These are phyloP conservation scores for Ecdyonurus torrentis DNA, from an alignment of 2,888 invertebrate species.

Conservation along the genomic window DNA sequence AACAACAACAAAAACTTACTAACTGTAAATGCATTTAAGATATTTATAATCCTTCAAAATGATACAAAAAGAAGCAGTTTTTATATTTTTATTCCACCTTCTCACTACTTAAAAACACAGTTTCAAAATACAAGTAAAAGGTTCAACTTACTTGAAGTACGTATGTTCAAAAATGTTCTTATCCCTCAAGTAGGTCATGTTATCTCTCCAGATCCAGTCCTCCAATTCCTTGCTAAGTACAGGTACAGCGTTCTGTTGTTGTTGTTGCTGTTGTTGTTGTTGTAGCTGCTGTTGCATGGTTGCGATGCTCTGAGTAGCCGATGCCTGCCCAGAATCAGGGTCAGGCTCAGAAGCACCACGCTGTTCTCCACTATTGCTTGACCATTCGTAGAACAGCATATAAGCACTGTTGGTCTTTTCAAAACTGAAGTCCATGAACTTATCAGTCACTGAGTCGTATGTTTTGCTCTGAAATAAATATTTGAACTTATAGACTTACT, in stretches of 20 bases:
- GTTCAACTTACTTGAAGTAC: conserved; percentile 81
- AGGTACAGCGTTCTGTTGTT: conserved; percentile 24
- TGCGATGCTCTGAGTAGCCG: not conserved
- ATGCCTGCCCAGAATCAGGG: conserved; percentile 23
- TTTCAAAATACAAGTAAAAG: no score
- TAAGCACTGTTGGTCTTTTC: conserved; percentile 96
- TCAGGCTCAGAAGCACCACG: conserved; percentile 16
- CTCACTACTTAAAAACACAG: no score
- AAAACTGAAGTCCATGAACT: conserved; percentile 94
- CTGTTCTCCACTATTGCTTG: conserved; percentile 25
- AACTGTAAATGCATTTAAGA: not conserved
- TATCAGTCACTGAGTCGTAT: conserved; percentile 89
- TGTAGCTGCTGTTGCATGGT: conserved; percentile 1
- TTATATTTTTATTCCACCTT: no score
- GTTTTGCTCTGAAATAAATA: conserved; percentile 69
- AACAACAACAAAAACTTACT: no score
- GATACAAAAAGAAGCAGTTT: not conserved
- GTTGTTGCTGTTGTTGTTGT: no score
- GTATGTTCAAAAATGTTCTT: conserved; percentile 93
- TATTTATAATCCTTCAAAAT: not conserved
- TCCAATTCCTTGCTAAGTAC: conserved; percentile 63
- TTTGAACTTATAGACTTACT: conserved; percentile 3
- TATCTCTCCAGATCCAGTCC: conserved; percentile 96
- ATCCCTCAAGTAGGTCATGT: conserved; percentile 86
- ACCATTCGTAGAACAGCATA: conserved; percentile 90